These are phyloP conservation scores for Pectinophora gossypiella DNA, from an alignment of 1,140 invertebrate species.

Conservation along the genomic window DNA sequence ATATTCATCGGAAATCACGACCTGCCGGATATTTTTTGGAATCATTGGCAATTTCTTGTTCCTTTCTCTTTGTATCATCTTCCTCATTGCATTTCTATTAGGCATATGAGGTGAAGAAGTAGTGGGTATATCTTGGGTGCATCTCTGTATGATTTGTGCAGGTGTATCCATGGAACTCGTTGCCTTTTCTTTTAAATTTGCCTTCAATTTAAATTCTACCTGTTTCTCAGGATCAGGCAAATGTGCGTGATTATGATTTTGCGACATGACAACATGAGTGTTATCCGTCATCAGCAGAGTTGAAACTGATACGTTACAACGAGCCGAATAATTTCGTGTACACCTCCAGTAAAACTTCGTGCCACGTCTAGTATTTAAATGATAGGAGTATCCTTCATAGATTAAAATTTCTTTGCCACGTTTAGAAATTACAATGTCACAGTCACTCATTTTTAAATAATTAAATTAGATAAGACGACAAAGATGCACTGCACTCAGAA, in stretches of 20 bases:
- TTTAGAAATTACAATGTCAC: not conserved
- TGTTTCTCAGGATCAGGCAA: not conserved
- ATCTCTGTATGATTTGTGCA: not conserved
- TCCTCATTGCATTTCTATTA: not conserved
- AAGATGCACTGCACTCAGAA: too few relatives aligned
- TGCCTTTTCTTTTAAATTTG: not conserved
- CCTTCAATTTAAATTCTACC: not conserved
- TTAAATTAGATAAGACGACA: too few relatives aligned
- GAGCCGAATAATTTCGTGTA: not conserved
- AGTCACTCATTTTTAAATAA: not conserved
- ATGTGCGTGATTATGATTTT: not conserved
- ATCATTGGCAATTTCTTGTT: conserved; percentile 1
- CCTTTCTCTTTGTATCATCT: not conserved
- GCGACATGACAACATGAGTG: not conserved
- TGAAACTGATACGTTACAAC: not conserved
- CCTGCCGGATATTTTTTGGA: not conserved
- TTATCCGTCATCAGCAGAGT: not conserved
- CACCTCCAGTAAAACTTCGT: not conserved
- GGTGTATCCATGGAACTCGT: not conserved
- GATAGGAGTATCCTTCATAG: not conserved
- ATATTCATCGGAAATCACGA: not conserved
- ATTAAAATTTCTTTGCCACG: not conserved
- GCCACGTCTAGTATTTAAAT: not conserved
- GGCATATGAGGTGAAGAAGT: not conserved
- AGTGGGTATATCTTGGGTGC: not conserved